Evolutionary conservation across 2,797 vertebrate genomes (phyloP), one percentile per base, ranked within the genome.

Genomic region (Chrysocyon brachyurus): DNA sequence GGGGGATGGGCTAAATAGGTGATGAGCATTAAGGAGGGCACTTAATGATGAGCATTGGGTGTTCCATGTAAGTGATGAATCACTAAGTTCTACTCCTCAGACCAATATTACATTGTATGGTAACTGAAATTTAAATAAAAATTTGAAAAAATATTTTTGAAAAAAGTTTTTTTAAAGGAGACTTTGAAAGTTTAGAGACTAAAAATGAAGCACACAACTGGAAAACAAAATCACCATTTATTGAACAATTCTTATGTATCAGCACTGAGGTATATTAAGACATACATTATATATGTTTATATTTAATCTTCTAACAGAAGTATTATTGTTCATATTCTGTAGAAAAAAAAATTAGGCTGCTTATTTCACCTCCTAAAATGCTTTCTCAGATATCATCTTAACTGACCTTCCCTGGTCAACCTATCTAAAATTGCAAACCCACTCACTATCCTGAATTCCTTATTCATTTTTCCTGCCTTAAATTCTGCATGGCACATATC

Each of bases 341-440:
- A 87, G 33, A 89, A 88, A 46, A 78, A 96, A 96, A 90, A 92
- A 49, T 56, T 33, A 61, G 28, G 12, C 57, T 73, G 31, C 49
- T 77, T 90, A 73, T 68, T 96, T 96, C 14, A 92, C 21, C 52
- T 87, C 63, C 24, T 63, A 72, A 95, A 83, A 31, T 85, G 12
- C n/a, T 84, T 87, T 33, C 78, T 66, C 82, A 86, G 63, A 86
- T 56, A 15, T 56, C 19, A 22, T 61, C 31, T 66, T 82, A 70
- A 91, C 40, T 17, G 68, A 95, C 0, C 15, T 66, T 92, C 22
- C 28, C 49, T 96, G 46, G 68, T 36, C 63, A 79, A 73, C 12
- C 4, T 52, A 46, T 5, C 16, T 85, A 63, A 66, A 89, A 72
- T 5, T 72, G 16, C 52, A 81, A 92, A 46, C 21, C 4, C 12